Conservation (phyloP, 2,797 vertebrate genomes). For the Gambelia wislizenii region DNA sequence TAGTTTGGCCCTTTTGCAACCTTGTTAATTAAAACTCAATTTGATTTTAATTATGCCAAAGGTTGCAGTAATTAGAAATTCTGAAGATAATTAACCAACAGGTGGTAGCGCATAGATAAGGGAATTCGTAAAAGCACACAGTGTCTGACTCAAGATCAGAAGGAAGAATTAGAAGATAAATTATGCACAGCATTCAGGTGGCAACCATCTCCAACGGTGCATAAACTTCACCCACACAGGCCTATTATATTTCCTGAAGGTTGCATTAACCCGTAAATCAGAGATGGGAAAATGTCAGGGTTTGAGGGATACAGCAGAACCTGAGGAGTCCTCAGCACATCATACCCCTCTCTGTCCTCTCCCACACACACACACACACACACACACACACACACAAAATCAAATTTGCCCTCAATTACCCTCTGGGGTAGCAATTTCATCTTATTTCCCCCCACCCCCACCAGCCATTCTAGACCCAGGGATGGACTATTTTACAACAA, state of each 20-base stretch:
- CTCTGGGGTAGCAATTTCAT: no score
- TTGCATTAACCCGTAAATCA: background rate
- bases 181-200: background rate
- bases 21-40: background rate
- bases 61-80: conserved; percentile 9
- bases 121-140: background rate
- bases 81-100: conserved; percentile 20
- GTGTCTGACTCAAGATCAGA: background rate
- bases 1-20: background rate
- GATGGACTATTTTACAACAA: no score
- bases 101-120: background rate
- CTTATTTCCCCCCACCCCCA: no score
- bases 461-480: no score
- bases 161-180: background rate
- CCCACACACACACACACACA: no score
- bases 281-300: no score
- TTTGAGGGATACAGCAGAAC: no score
- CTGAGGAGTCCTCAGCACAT: no score
- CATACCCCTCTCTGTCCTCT: no score
- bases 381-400: no score
- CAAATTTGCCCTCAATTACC: no score
- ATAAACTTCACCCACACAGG: background rate
- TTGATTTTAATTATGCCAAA: conserved; percentile 30
- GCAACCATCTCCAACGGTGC: background rate
- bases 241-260: background rate